These are phyloP conservation scores for Reticulitermes speratus DNA, from an alignment of 1,140 invertebrate genomes.

Conservation along the genomic window DNA sequence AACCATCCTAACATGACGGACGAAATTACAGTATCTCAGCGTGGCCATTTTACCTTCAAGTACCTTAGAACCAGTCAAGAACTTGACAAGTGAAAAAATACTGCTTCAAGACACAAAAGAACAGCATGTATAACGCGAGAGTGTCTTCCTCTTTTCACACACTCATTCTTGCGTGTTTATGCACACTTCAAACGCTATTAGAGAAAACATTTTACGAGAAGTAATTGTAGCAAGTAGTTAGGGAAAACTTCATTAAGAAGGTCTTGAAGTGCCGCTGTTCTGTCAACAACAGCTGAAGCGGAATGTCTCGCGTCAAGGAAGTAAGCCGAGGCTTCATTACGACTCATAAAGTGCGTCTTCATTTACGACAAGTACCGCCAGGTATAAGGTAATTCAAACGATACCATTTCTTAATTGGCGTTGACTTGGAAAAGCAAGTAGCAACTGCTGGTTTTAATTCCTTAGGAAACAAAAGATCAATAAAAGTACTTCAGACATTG, in stretches of 20 bases:
- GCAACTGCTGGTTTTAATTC: neutral
- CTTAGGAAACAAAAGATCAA: neutral
- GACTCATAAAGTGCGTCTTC: neutral
- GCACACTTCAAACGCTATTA: neutral
- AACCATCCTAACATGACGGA: too few relatives aligned
- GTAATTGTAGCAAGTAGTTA: conserved; percentile 5
- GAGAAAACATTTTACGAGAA: neutral
- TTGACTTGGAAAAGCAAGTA: neutral
- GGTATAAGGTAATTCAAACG: neutral
- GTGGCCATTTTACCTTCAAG: neutral
- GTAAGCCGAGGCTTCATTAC: neutral
- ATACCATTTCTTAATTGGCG: neutral
- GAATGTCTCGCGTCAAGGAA: neutral
- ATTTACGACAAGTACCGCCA: neutral
- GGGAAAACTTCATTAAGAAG: neutral
- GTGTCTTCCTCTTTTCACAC: neutral
- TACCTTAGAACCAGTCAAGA: neutral
- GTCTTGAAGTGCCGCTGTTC: neutral
- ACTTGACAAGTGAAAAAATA: neutral
- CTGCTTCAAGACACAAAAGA: neutral
- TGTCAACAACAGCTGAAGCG: conserved; percentile 5
- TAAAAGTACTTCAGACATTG: neutral
- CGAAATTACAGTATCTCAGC: neutral
- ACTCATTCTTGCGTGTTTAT: neutral
- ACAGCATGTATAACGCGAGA: neutral